Evolutionary conservation across 2,888 invertebrate species (phyloP).

Genomic region (Coecobrya sp.): DNA sequence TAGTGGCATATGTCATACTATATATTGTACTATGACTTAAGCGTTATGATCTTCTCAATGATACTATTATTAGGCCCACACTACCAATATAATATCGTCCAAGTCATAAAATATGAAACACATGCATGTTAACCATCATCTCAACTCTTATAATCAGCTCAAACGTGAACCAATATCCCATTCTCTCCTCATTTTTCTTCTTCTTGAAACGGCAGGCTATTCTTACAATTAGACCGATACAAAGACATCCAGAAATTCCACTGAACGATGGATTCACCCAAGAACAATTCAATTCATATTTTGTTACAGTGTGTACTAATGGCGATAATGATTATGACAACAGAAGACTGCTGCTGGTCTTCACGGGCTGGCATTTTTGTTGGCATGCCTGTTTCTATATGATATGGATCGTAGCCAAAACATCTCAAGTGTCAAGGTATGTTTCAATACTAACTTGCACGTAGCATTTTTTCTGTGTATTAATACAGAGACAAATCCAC

Average conservation of each 20-base stretch:
- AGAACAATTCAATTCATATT: conserved; percentile 23
- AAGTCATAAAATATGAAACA: background rate
- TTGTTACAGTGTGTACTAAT: background rate
- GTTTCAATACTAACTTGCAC: background rate
- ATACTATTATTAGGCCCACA: conserved; percentile 4
- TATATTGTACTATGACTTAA: too few relatives aligned
- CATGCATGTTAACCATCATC: conserved; percentile 6
- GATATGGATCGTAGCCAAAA: conserved; percentile 42
- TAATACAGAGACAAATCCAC: background rate
- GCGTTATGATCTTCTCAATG: conserved; percentile 1
- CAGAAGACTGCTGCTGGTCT: background rate
- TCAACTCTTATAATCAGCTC: background rate
- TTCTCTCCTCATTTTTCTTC: background rate
- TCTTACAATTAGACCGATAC: background rate
- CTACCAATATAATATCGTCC: background rate
- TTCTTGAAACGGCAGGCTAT: background rate
- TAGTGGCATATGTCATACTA: too few relatives aligned
- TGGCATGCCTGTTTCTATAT: background rate
- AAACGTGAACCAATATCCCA: background rate
- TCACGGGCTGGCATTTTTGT: background rate
- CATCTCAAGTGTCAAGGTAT: conserved; percentile 20
- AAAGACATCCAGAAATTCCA: background rate
- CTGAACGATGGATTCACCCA: conserved; percentile 7
- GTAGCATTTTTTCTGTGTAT: background rate
- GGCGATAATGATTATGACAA: conserved; percentile 20